Evolutionary conservation across 2,113 vertebrate species (phyloP).

Genomic region (Tupaia chinensis): DNA sequence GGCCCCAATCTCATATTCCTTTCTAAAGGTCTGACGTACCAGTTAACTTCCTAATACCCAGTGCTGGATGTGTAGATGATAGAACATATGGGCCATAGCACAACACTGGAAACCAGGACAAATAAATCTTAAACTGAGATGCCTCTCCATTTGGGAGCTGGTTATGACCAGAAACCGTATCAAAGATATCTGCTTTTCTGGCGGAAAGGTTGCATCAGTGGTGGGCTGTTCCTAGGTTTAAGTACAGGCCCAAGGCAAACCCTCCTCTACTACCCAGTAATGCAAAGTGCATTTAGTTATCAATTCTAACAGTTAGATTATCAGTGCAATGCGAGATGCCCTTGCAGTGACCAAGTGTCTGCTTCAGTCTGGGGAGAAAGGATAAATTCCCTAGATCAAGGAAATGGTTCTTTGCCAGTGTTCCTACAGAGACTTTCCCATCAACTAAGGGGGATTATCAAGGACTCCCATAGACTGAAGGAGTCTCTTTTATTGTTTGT

Average conservation of each 20-base stretch:
- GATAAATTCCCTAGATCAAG: neutral
- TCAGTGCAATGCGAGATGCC: rapidly evolving
- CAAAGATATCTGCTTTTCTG: neutral
- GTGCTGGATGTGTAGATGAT: neutral
- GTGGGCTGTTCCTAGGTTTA: neutral
- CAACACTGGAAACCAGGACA: neutral
- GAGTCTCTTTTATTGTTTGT: too few relatives aligned
- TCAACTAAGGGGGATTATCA: neutral
- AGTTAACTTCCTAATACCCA: neutral
- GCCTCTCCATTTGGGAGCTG: neutral
- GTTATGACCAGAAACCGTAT: neutral
- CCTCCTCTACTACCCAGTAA: neutral
- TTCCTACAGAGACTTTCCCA: neutral
- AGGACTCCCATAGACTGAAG: too few relatives aligned
- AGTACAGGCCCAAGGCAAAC: neutral
- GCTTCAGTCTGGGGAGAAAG: neutral
- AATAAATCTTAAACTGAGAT: neutral
- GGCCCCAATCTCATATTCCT: neutral
- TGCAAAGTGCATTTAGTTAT: too few relatives aligned
- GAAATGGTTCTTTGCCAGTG: neutral
- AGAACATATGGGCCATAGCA: neutral
- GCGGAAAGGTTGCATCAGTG: neutral
- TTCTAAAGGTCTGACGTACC: neutral
- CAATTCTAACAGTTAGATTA: rapidly evolving
- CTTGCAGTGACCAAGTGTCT: neutral